Evolutionary conservation across 2,888 invertebrate species (phyloP).

Genomic region (Bimastos eiseni): DNA sequence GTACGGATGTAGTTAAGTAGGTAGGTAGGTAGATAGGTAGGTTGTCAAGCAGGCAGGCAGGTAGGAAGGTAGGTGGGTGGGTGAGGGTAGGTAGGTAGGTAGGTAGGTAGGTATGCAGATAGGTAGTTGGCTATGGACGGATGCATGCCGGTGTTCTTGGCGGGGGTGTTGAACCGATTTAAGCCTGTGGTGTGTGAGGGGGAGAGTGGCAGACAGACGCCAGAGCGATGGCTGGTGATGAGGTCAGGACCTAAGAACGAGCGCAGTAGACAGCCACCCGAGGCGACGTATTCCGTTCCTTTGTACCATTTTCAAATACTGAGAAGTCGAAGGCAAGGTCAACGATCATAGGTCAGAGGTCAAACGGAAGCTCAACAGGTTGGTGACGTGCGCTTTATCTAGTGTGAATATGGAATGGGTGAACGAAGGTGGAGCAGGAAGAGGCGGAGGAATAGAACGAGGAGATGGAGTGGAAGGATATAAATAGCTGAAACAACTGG

Average conservation of each 20-base stretch:
- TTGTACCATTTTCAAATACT: background rate
- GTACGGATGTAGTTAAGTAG: no score
- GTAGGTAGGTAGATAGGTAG: no score
- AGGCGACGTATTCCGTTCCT: background rate
- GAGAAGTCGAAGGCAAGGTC: background rate
- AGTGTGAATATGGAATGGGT: background rate
- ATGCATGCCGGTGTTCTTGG: background rate
- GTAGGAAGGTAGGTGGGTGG: background rate
- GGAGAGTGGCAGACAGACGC: no score
- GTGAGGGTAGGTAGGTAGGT: background rate
- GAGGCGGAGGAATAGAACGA: background rate
- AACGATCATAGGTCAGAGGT: conserved; percentile 1
- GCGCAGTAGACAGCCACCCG: background rate
- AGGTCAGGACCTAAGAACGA: background rate
- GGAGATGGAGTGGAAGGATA: background rate
- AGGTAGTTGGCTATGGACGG: background rate
- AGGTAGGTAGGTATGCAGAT: background rate
- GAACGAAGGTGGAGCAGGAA: background rate
- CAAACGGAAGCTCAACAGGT: background rate
- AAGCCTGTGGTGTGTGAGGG: background rate
- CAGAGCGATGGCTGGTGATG: no score
- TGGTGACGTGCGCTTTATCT: no score
- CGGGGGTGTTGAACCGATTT: background rate
- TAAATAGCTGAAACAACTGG: background rate
- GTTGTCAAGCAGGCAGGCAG: no score